phyloP scores from a whole-genome alignment of 2,797 vertebrate genomes.

The Gobionotothen gibberifrons region DNA sequence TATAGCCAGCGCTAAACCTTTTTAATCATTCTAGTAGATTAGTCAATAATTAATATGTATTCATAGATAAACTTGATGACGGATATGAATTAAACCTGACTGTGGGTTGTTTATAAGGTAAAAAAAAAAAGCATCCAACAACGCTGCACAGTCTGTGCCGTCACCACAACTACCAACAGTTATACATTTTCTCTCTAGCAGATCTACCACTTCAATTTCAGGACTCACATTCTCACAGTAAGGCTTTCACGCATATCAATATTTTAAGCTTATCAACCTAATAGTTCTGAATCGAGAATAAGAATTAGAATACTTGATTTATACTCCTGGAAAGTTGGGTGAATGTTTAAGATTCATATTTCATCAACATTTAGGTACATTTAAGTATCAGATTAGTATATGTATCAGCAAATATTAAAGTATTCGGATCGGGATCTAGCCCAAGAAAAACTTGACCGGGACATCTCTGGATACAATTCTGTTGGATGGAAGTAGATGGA shows the following conservation, averaged over 20 bases:
- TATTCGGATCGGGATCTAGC: neutral
- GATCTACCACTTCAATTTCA: neutral
- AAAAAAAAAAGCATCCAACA: neutral
- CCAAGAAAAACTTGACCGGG: neutral
- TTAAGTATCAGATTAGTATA: neutral
- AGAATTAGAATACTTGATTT: too few relatives aligned
- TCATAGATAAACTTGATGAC: constrained; percentile 1
- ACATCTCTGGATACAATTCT: neutral
- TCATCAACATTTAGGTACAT: neutral
- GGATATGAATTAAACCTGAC: neutral
- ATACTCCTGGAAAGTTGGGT: too few relatives aligned
- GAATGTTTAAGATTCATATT: constrained; percentile 2
- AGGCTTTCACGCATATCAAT: neutral
- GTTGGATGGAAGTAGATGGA: neutral
- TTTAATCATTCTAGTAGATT: neutral
- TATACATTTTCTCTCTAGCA: accelerated
- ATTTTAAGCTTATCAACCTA: neutral
- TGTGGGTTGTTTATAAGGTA: neutral
- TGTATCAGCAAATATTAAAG: neutral
- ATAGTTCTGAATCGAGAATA: neutral
- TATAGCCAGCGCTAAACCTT: too few relatives aligned
- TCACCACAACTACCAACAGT: neutral
- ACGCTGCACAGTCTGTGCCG: neutral
- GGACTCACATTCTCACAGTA: neutral
- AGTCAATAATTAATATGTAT: neutral